A percentile compares a stretch with the other conserved stretches of the same genome.
These are phyloP conservation scores for Macrotrachela quadricornifera DNA, from an alignment of 1,140 invertebrate genomes.

Conservation along the genomic window DNA sequence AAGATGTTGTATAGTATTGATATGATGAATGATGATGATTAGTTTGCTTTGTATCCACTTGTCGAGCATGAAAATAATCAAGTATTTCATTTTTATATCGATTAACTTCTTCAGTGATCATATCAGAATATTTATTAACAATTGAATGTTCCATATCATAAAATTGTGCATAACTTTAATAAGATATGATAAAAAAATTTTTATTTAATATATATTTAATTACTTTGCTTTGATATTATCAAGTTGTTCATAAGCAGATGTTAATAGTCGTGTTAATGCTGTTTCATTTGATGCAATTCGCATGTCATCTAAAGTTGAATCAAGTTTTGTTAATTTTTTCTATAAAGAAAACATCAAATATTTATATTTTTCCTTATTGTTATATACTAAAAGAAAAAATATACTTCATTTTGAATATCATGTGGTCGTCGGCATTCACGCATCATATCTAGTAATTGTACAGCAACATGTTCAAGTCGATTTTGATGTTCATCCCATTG, in stretches of 20 bases:
- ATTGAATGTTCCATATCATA: slow-evolving; percentile 11
- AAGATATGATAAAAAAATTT: no score
- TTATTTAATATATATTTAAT: no score
- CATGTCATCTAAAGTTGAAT: slow-evolving; percentile 28
- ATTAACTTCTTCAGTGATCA: slow-evolving; percentile 21
- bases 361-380: background rate
- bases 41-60: no score
- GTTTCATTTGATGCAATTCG: slow-evolving; percentile 23
- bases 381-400: background rate
- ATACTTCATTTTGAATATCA: slow-evolving; percentile 25
- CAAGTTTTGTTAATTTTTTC: slow-evolving; percentile 25
- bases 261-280: slow-evolving; percentile 17
- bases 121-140: slow-evolving; percentile 22
- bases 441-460: slow-evolving; percentile 25
- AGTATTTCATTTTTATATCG: slow-evolving; percentile 20
- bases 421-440: slow-evolving; percentile 20
- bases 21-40: no score
- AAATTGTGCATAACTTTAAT: slow-evolving; percentile 17
- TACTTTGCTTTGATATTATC: slow-evolving; percentile 17
- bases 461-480: slow-evolving; percentile 22
- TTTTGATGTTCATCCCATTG: slow-evolving; percentile 28
- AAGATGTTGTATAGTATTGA: no score
- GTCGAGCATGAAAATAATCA: slow-evolving; percentile 14
- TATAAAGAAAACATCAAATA: slow-evolving; percentile 9
- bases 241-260: slow-evolving; percentile 18